Conservation (phyloP, 2,888 invertebrate genomes). For the Horisme vitalbata region DNA sequence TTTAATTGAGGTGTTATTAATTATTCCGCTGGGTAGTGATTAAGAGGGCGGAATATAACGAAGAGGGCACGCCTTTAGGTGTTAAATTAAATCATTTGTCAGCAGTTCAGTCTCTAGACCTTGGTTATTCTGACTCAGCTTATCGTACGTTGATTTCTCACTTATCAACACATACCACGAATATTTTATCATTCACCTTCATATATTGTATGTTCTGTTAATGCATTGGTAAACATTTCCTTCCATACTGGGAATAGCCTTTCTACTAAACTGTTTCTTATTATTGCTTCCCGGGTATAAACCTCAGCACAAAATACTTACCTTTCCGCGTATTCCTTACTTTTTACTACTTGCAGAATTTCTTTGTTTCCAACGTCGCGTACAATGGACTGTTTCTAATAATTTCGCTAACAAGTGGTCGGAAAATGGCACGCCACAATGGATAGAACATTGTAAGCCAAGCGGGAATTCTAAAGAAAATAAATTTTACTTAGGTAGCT, state of each 20-base stretch:
- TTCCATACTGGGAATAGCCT: conserved; percentile 28
- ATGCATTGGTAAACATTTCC: conserved; percentile 31
- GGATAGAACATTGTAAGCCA: conserved; percentile 53
- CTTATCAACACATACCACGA: conserved; percentile 34
- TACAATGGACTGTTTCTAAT: conserved; percentile 70
- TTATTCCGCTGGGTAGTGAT: conserved; percentile 70
- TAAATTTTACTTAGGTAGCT: conserved; percentile 37
- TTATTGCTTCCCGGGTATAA: conserved; percentile 45
- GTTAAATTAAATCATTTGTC: conserved; percentile 48
- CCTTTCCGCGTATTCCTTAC: conserved; percentile 58
- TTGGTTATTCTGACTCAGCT: conserved; percentile 25
- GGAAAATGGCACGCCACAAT: conserved; percentile 56
- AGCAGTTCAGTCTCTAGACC: conserved; percentile 28
- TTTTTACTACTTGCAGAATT: conserved; percentile 64
- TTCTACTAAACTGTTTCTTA: conserved; percentile 35
- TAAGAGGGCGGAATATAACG: conserved; percentile 73
- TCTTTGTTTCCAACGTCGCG: conserved; percentile 67
- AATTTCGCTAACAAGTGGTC: conserved; percentile 67
- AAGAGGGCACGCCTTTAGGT: conserved; percentile 61
- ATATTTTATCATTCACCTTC: conserved; percentile 36
- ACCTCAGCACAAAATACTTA: conserved; percentile 46
- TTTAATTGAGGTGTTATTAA: conserved; percentile 78
- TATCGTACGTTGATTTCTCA: conserved; percentile 56
- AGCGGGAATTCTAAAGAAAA: conserved; percentile 49
- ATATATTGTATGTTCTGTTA: conserved; percentile 31